These are phyloP conservation scores for Neogale vison DNA, from an alignment of 2,113 vertebrate species.

Conservation along the genomic window DNA sequence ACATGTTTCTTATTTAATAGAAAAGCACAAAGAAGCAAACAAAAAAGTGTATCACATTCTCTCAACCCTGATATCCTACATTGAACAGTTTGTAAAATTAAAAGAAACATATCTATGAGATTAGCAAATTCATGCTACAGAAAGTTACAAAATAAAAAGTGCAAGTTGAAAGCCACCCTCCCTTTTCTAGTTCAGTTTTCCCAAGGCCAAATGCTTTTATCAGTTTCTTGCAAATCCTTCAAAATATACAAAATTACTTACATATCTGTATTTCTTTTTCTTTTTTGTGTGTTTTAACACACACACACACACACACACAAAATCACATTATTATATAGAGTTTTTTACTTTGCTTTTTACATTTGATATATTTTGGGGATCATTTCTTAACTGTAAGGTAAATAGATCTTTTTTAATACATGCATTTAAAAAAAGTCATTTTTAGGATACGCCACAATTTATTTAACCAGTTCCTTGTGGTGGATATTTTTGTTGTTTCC, in stretches of 20 bases:
- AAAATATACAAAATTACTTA: neutral
- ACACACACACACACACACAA: neutral
- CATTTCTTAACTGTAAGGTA: neutral
- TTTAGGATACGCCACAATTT: neutral
- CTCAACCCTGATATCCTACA: neutral
- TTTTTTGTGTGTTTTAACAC: neutral
- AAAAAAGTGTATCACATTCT: neutral
- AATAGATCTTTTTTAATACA: slow-evolving; percentile 3
- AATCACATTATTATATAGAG: neutral
- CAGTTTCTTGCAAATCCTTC: slow-evolving; percentile 9
- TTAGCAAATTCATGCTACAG: slow-evolving; percentile 21
- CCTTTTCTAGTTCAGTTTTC: neutral
- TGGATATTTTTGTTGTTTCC: neutral
- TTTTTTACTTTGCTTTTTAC: neutral
- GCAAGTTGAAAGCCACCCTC: neutral
- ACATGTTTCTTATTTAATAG: slow-evolving; percentile 5
- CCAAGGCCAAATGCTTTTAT: neutral
- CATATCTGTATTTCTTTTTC: neutral
- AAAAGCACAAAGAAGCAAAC: slow-evolving; percentile 40
- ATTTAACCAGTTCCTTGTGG: neutral
- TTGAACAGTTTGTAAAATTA: neutral
- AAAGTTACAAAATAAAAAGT: slow-evolving; percentile 21
- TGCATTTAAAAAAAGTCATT: neutral
- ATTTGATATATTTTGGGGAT: neutral
- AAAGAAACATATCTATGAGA: slow-evolving; percentile 22